Evolutionary conservation across 2,797 vertebrate species (phyloP).

Genomic region (Margarornis squamiger): DNA sequence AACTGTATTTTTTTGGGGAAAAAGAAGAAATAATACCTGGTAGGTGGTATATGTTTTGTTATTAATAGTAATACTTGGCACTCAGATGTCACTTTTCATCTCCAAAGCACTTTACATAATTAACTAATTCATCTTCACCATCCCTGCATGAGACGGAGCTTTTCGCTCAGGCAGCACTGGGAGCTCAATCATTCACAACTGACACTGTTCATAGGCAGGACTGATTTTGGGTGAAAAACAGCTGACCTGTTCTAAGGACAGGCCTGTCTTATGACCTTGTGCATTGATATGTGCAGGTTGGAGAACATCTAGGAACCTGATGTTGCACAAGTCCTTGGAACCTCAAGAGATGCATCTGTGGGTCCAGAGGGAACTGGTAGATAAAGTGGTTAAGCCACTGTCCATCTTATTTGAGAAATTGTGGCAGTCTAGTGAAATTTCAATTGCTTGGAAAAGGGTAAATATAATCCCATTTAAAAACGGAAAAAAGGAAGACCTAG

Average conservation of each 20-base stretch:
- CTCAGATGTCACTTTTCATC: constrained; percentile 43
- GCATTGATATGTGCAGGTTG: neutral
- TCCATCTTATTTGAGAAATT: neutral
- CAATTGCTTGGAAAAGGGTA: neutral
- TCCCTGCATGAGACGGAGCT: neutral
- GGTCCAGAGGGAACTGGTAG: neutral
- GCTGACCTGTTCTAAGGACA: neutral
- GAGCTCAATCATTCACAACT: neutral
- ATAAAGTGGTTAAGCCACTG: neutral
- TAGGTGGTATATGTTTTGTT: constrained; percentile 35
- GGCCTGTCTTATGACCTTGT: neutral
- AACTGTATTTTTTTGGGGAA: neutral
- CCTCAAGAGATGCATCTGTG: neutral
- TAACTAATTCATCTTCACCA: constrained; percentile 26
- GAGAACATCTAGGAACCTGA: neutral
- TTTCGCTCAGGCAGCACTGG: neutral
- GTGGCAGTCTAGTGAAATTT: neutral
- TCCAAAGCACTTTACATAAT: constrained; percentile 43
- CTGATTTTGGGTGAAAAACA: neutral
- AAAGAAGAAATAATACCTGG: constrained; percentile 10
- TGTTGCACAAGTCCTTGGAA: too few relatives aligned
- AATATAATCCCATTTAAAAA: neutral
- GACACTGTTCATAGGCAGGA: neutral
- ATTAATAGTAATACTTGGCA: constrained; percentile 43
- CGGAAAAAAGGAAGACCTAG: neutral